Percentiles rank a stretch among this genome's conserved stretches.
phyloP scores from a whole-genome alignment of 2,797 vertebrate genomes.

The Chiloscyllium punctatum region DNA sequence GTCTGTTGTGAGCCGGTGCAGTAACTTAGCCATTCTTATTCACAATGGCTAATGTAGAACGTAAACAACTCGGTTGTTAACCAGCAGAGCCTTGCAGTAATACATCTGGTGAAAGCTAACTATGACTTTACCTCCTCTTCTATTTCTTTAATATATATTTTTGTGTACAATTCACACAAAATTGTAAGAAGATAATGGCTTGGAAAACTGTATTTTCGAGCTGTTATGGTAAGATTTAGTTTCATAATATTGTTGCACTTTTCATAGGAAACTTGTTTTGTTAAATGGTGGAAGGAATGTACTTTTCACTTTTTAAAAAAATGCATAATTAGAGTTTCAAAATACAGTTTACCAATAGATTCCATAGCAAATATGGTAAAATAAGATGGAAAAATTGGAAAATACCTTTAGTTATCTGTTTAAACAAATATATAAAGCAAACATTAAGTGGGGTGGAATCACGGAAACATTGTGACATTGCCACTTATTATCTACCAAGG shows the following conservation, averaged over 20 bases:
- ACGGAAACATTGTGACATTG: not conserved
- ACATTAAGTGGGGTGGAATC: not conserved
- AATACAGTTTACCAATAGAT: conserved; percentile 14
- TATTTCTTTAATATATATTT: conserved; percentile 32
- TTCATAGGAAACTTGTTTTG: conserved; percentile 29
- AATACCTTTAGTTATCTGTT: not conserved
- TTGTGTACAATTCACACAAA: conserved; percentile 38
- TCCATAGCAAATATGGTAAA: no score
- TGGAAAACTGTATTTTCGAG: conserved; percentile 32
- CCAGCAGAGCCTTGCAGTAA: conserved; percentile 65
- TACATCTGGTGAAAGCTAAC: conserved; percentile 65
- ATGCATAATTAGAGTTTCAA: conserved; percentile 36
- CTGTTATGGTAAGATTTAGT: conserved; percentile 36
- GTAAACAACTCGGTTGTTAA: conserved; percentile 66
- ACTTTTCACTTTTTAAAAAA: conserved; percentile 15
- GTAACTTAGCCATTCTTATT: conserved; percentile 64
- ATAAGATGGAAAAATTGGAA: not conserved
- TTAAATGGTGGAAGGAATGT: conserved; percentile 35
- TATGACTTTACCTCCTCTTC: conserved; percentile 43
- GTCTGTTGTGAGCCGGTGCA: conserved; percentile 66
- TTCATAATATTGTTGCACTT: conserved; percentile 39
- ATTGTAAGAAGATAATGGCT: conserved; percentile 34
- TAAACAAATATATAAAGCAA: not conserved
- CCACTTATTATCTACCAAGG: not conserved
- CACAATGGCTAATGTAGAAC: conserved; percentile 61